phyloP scores from a whole-genome alignment of 2,888 invertebrate species.

The Gnatocerus cornutus region DNA sequence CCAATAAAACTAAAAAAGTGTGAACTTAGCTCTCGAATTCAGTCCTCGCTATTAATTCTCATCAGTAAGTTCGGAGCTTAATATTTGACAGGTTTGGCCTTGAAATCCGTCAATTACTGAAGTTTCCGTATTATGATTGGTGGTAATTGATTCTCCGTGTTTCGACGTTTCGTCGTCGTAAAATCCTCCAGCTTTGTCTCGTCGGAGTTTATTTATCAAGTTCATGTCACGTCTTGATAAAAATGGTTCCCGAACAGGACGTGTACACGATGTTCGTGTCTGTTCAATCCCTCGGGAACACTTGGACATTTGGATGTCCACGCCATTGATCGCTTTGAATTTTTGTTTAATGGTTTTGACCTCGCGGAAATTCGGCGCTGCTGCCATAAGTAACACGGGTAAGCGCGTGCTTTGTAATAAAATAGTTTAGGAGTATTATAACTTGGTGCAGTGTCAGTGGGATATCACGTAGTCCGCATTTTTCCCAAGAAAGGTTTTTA shows the following conservation, averaged over 20 bases:
- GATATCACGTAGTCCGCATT: conserved; percentile 52
- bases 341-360: conserved; percentile 32
- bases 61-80: neutral
- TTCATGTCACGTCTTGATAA: conserved; percentile 49
- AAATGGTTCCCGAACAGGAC: conserved; percentile 43
- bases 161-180: conserved; percentile 29
- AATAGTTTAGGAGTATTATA: conserved; percentile 54
- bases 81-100: neutral
- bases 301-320: conserved; percentile 33
- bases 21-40: neutral
- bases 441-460: conserved; percentile 44
- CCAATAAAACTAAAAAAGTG: too few relatives aligned
- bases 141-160: conserved; percentile 3
- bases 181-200: conserved; percentile 35
- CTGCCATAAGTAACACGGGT: conserved; percentile 50
- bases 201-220: conserved; percentile 39
- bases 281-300: conserved; percentile 25
- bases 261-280: conserved; percentile 41
- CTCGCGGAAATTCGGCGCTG: conserved; percentile 41
- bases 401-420: conserved; percentile 53
- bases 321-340: conserved; percentile 29
- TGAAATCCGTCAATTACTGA: neutral
- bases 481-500: conserved; percentile 42
- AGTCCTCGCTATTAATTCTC: neutral
- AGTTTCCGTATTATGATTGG: neutral